phyloP scores from a whole-genome alignment of 2,113 vertebrate species.

The Ptyas mucosa region DNA sequence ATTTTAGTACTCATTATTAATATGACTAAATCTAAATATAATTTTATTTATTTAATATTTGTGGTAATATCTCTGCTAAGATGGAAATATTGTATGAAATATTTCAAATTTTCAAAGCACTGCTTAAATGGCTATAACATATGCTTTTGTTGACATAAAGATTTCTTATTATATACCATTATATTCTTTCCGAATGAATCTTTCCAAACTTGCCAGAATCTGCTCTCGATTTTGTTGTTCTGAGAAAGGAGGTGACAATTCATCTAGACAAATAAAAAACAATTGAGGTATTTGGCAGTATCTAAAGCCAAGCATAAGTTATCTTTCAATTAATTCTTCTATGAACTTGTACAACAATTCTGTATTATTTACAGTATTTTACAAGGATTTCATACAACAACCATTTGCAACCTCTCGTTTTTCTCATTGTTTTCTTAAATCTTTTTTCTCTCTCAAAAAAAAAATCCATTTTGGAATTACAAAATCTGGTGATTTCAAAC shows the following conservation, averaged over 20 bases:
- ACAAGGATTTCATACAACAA: background rate
- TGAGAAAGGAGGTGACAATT: slow-evolving; percentile 82
- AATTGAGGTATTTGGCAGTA: slow-evolving; percentile 27
- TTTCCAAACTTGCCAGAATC: slow-evolving; percentile 89
- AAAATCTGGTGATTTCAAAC: background rate
- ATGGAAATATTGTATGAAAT: background rate
- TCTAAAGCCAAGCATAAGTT: background rate
- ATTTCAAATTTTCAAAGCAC: background rate
- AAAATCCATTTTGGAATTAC: accelerated
- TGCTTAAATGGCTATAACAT: background rate
- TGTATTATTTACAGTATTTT: background rate
- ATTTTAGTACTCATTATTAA: background rate
- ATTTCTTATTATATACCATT: slow-evolving; percentile 77
- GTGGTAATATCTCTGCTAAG: background rate
- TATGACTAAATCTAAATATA: background rate
- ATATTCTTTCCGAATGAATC: slow-evolving; percentile 95
- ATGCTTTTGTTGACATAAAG: background rate
- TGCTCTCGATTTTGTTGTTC: slow-evolving; percentile 96
- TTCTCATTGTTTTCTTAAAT: background rate
- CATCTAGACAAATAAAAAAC: slow-evolving; percentile 71
- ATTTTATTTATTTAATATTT: background rate
- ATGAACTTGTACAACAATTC: background rate
- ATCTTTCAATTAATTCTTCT: background rate
- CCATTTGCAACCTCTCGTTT: background rate
- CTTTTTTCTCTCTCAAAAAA: background rate